Conservation (phyloP, 2,113 vertebrate species). For the Xiphias gladius region DNA sequence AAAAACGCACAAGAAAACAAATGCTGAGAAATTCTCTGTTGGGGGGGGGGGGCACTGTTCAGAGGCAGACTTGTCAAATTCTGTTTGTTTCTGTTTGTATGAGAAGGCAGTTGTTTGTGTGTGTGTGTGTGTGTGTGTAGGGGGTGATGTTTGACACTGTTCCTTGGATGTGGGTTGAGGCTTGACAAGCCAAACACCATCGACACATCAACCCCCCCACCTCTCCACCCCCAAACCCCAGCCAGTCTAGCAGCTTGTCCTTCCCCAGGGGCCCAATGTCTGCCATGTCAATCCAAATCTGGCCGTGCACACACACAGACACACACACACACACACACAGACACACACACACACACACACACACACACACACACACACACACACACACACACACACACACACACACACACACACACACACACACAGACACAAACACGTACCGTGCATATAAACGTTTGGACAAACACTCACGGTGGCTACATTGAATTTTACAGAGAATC, state of each 20-base stretch:
- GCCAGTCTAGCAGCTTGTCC: slow-evolving; percentile 57
- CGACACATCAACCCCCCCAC: not conserved
- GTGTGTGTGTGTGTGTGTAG: slow-evolving; percentile 15
- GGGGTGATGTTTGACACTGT: slow-evolving; percentile 17
- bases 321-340: not conserved
- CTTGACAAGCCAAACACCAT: slow-evolving; percentile 39
- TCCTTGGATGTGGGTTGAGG: slow-evolving; percentile 41
- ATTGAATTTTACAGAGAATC: not conserved
- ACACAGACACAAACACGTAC: slow-evolving; percentile 4
- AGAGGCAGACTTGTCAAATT: slow-evolving; percentile 50
- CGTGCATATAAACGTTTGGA: fast-evolving
- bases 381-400: slow-evolving; percentile 8
- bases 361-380: not conserved
- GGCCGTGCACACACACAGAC: slow-evolving; percentile 8
- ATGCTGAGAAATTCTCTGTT: slow-evolving; percentile 16
- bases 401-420: not conserved
- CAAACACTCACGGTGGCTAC: too few species aligned
- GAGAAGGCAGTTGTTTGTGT: not conserved
- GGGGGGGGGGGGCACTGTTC: not conserved
- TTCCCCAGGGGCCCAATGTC: slow-evolving; percentile 51
- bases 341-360: slow-evolving; percentile 14
- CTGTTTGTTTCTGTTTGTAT: slow-evolving; percentile 48
- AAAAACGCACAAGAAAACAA: slow-evolving; percentile 15
- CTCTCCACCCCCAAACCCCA: slow-evolving; percentile 8
- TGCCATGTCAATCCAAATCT: slow-evolving; percentile 56